Conservation (phyloP, 2,888 invertebrate species). For the Harmothoe impar region DNA sequence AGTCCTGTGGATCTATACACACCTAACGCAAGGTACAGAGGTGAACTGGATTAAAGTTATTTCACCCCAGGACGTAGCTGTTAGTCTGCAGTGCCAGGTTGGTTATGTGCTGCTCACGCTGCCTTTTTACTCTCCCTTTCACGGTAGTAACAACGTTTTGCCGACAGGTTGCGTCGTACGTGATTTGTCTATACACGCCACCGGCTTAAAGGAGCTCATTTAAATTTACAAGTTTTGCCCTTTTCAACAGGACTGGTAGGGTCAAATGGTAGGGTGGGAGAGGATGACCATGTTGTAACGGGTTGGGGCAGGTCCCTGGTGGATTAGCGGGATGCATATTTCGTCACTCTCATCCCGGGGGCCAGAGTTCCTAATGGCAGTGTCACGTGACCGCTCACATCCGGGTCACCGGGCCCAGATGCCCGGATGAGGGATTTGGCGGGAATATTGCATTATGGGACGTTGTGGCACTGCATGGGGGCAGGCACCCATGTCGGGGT, state of each 20-base stretch:
- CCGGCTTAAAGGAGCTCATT: neutral
- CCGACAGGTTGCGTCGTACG: no score
- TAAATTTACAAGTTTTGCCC: neutral
- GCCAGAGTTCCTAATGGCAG: conserved; percentile 55
- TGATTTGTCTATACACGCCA: no score
- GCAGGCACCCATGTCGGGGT: no score
- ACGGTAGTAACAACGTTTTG: no score
- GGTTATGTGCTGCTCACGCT: no score
- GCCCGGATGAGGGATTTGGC: conserved; percentile 25
- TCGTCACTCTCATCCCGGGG: conserved; percentile 35
- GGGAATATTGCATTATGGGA: conserved; percentile 22
- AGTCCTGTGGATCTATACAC: no score
- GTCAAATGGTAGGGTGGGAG: neutral
- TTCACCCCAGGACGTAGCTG: no score
- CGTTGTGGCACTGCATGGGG: neutral
- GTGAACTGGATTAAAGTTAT: no score
- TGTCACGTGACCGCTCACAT: conserved; percentile 38
- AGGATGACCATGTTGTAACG: conserved; percentile 7
- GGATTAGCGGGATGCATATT: conserved; percentile 52
- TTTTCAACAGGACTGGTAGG: neutral
- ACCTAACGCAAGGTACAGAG: no score
- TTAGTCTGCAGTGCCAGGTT: no score
- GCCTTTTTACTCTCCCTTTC: no score
- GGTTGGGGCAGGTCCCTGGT: neutral
- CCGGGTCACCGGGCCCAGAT: neutral